These are phyloP conservation scores for Heloderma charlesbogerti DNA, from an alignment of 2,113 vertebrate genomes.

Conservation along the genomic window DNA sequence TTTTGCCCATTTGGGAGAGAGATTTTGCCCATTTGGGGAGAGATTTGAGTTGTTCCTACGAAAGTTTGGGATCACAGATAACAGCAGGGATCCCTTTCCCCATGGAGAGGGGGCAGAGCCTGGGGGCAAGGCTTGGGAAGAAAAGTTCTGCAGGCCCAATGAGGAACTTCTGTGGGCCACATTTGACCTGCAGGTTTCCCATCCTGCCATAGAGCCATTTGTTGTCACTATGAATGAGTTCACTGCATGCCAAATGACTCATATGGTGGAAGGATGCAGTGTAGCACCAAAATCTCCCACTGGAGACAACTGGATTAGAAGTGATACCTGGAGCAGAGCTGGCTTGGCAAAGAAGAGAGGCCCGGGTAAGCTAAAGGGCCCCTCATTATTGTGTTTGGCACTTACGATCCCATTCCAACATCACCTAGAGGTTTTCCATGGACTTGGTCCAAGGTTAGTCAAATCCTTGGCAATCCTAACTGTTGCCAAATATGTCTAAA, in stretches of 20 bases:
- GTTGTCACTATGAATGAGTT: background rate
- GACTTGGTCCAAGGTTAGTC: constrained; percentile 1
- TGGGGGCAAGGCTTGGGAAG: too few species aligned
- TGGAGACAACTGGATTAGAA: background rate
- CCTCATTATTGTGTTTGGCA: background rate
- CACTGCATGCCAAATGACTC: background rate
- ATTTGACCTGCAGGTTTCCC: too few species aligned
- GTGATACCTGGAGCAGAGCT: background rate
- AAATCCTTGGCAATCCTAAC: constrained; percentile 21
- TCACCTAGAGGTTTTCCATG: background rate
- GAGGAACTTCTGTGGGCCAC: too few species aligned
- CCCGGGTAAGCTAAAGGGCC: accelerated
- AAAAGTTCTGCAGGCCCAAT: too few species aligned
- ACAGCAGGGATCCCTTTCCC: too few species aligned
- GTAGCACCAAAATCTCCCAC: accelerated
- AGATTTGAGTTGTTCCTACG: background rate
- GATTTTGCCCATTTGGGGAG: background rate
- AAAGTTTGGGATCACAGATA: background rate
- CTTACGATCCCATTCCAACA: constrained; percentile 25
- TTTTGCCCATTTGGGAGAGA: too few species aligned
- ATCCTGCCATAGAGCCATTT: background rate
- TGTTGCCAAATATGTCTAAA: constrained; percentile 6
- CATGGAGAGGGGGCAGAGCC: too few species aligned
- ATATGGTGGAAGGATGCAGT: background rate
- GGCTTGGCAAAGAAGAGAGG: background rate